phyloP scores from a whole-genome alignment of 2,888 invertebrate genomes.

The Drosophila dives region DNA sequence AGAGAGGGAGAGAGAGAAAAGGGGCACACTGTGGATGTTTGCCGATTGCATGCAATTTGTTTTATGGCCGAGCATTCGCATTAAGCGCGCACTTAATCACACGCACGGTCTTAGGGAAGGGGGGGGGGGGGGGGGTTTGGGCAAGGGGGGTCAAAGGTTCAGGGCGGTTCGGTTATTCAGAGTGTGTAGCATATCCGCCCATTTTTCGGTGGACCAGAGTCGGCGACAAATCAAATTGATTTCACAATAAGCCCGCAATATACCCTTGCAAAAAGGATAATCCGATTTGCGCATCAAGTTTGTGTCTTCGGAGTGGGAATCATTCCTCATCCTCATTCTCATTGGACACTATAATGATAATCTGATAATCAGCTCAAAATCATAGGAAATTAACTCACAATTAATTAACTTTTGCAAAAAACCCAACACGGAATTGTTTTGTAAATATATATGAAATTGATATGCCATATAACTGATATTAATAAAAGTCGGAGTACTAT shows the following conservation, averaged over 20 bases:
- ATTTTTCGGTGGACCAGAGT: slow-evolving; percentile 14
- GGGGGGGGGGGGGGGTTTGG: no score
- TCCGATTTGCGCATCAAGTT: background rate
- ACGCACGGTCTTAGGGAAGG: slow-evolving; percentile 63
- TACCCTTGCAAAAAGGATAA: background rate
- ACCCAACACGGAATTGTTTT: background rate
- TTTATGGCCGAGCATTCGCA: slow-evolving; percentile 75
- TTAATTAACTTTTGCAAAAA: background rate
- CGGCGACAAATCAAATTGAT: slow-evolving; percentile 78
- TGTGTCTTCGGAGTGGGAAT: background rate
- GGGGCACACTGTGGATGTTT: slow-evolving; percentile 28
- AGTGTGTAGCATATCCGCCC: slow-evolving; percentile 9
- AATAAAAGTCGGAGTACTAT: background rate
- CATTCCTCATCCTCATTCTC: background rate
- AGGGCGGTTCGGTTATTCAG: background rate
- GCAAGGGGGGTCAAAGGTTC: no score
- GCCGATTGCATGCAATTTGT: slow-evolving; percentile 77
- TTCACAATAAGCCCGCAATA: slow-evolving; percentile 36
- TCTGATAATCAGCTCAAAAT: background rate
- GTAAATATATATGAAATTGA: background rate
- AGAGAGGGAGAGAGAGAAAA: background rate
- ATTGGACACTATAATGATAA: background rate
- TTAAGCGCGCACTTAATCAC: slow-evolving; percentile 78
- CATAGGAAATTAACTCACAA: background rate
- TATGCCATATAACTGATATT: background rate